A percentile compares a stretch with the other conserved stretches of the same genome.
Conservation (phyloP, 2,888 invertebrate species). For the Euzophera pinguis region DNA sequence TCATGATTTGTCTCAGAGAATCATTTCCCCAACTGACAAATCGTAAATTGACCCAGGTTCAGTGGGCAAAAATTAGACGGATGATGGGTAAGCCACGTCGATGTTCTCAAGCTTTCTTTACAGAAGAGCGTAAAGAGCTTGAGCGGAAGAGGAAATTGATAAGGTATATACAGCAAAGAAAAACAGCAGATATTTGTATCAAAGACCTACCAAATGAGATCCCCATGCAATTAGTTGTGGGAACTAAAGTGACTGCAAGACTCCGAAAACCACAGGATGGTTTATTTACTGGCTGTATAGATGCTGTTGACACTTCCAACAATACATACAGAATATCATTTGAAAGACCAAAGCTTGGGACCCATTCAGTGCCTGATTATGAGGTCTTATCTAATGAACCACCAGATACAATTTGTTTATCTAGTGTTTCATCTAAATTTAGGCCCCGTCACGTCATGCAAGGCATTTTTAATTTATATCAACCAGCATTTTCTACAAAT, state of each 20-base stretch:
- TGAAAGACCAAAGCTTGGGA: conserved; percentile 94
- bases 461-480: conserved; percentile 72
- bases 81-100: conserved; percentile 98
- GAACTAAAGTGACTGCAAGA: conserved; percentile 95
- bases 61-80: conserved; percentile 97
- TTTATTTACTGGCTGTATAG: conserved; percentile 94
- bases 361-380: conserved; percentile 97
- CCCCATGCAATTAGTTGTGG: conserved; percentile 95
- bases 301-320: conserved; percentile 96
- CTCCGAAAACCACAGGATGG: conserved; percentile 96
- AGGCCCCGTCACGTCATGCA: conserved; percentile 84
- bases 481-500: conserved; percentile 48
- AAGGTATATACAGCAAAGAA: conserved; percentile 94
- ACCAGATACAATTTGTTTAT: conserved; percentile 92
- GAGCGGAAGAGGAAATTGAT: conserved; percentile 95
- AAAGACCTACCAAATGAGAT: conserved; percentile 97
- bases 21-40: conserved; percentile 95
- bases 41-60: conserved; percentile 89
- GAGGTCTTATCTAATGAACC: conserved; percentile 97
- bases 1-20: conserved; percentile 94
- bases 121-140: conserved; percentile 94
- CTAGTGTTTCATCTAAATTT: conserved; percentile 90
- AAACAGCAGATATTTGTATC: conserved; percentile 87
- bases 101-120: conserved; percentile 96
- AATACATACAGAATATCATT: conserved; percentile 97